Conservation (phyloP, 2,888 invertebrate species). For the Lissocephala sabroskyi region DNA sequence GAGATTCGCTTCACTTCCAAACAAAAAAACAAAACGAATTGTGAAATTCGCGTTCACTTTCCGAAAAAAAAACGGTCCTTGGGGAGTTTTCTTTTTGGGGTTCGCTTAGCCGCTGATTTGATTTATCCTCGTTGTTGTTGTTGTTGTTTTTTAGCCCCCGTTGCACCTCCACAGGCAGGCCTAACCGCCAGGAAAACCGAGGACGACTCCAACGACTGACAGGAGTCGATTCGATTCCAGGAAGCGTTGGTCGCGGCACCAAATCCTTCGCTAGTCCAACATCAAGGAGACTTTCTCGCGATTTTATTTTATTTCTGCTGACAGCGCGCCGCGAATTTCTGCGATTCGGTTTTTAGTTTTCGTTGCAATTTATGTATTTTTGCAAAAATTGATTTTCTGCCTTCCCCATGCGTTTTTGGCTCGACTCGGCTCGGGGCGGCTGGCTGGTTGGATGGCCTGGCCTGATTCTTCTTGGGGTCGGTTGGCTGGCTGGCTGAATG, state of each 20-base stretch:
- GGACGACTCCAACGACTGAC: neutral
- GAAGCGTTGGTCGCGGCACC: neutral
- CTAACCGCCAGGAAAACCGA: constrained; percentile 63
- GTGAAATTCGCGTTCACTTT: constrained; percentile 15
- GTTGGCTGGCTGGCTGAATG: neutral
- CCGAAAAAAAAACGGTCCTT: constrained; percentile 3
- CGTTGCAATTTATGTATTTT: constrained; percentile 42
- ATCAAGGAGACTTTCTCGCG: too few relatives aligned
- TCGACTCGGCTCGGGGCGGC: too few relatives aligned
- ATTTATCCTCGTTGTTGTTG: constrained; percentile 17
- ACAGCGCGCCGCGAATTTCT: constrained; percentile 5
- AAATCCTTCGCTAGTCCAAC: neutral
- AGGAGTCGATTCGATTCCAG: neutral
- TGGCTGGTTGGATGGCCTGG: constrained; percentile 17
- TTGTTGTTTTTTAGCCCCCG: constrained; percentile 55
- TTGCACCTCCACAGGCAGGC: constrained; percentile 72
- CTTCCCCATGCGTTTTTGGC: neutral
- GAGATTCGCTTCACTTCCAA: neutral
- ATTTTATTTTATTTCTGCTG: constrained; percentile 8
- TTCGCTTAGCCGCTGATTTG: too few relatives aligned
- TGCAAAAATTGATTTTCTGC: constrained; percentile 50
- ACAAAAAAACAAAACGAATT: neutral
- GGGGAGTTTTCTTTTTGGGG: neutral
- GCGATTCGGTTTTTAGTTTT: constrained; percentile 13
- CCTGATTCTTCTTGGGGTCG: constrained; percentile 25